Conservation (phyloP, 2,888 invertebrate species). For the Megamerina dolium region DNA sequence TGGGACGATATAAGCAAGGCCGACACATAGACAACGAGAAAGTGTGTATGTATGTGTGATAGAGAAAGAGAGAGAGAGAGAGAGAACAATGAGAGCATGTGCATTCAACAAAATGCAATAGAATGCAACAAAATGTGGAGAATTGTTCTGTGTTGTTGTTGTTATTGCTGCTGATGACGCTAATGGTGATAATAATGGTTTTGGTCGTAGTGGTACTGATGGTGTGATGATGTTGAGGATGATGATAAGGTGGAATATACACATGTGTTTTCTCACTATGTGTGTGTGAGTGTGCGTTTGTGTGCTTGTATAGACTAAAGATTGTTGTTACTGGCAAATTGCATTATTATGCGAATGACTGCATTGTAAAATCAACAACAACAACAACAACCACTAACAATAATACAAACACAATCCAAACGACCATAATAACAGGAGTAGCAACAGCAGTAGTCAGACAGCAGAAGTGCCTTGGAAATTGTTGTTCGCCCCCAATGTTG, state of each 20-base stretch:
- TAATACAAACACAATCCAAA: constrained; percentile 6
- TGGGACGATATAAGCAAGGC: no score
- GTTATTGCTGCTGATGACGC: constrained; percentile 15
- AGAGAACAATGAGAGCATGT: no score
- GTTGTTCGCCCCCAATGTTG: constrained; percentile 7
- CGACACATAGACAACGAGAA: no score
- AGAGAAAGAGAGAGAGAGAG: no score
- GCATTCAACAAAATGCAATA: no score
- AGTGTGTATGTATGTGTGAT: no score
- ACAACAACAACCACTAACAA: constrained; percentile 2
- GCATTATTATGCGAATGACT: constrained; percentile 46
- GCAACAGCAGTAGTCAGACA: not conserved
- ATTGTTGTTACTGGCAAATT: constrained; percentile 37
- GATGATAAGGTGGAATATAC: no score
- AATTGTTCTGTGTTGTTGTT: constrained; percentile 17
- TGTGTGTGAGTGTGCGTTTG: constrained; percentile 13
- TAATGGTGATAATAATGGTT: not conserved
- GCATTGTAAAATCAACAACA: constrained; percentile 33
- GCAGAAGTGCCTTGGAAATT: constrained; percentile 9
- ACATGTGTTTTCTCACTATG: constrained; percentile 18
- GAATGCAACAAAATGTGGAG: no score
- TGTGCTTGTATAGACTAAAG: constrained; percentile 2
- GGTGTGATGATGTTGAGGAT: constrained; percentile 3
- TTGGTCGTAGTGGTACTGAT: constrained; percentile 3
- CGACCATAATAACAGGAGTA: constrained; percentile 3